Evolutionary conservation across 2,888 invertebrate genomes (phyloP).

Genomic region (Apamea crenata): DNA sequence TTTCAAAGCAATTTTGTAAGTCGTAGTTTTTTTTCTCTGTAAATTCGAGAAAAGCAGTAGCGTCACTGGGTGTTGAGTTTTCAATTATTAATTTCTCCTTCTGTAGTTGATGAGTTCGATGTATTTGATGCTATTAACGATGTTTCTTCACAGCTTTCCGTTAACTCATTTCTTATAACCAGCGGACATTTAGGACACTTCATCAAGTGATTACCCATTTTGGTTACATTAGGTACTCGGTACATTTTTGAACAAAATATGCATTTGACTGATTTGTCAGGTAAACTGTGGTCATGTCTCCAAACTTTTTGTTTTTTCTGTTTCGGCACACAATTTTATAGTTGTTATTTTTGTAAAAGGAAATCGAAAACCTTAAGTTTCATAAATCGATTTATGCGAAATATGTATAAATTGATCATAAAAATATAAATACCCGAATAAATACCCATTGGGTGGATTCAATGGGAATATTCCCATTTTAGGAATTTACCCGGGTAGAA

Average conservation of each 20-base stretch:
- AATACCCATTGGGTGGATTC: too few relatives aligned
- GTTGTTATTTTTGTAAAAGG: too few relatives aligned
- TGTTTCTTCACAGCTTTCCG: slow-evolving; percentile 25
- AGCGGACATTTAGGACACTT: slow-evolving; percentile 23
- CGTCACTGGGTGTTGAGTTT: not conserved
- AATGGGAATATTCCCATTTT: too few relatives aligned
- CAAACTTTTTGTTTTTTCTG: too few relatives aligned
- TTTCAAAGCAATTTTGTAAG: not conserved
- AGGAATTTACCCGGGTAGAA: too few relatives aligned
- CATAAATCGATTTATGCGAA: too few relatives aligned
- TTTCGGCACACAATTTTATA: too few relatives aligned
- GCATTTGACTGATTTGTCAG: not conserved
- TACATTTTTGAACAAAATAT: slow-evolving; percentile 2
- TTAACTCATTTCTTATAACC: slow-evolving; percentile 22
- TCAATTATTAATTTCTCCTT: not conserved
- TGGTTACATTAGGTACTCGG: not conserved
- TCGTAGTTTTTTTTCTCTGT: not conserved
- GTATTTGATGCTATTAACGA: slow-evolving; percentile 6
- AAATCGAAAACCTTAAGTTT: too few relatives aligned
- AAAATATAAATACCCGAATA: too few relatives aligned
- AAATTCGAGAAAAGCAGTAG: not conserved
- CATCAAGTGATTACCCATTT: not conserved
- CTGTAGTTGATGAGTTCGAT: not conserved
- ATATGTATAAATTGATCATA: too few relatives aligned
- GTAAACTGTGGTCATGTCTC: too few relatives aligned